Evolutionary conservation across 2,888 invertebrate genomes (phyloP), one percentile per base, ranked within the genome.

Genomic region (Hetaerina titia): DNA sequence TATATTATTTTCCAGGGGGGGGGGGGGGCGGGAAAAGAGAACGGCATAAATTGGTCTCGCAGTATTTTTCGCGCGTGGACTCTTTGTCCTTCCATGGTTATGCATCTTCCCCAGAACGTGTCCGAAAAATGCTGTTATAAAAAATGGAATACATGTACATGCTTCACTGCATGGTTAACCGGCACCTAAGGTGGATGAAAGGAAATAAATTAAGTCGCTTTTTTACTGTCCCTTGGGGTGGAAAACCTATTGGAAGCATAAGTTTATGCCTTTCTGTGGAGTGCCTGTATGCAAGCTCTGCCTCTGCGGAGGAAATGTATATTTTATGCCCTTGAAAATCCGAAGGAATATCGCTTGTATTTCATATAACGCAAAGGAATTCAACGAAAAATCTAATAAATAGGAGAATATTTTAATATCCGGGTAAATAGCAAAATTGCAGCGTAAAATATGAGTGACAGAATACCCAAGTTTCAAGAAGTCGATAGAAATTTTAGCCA

Each of bases 21-120:
- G 2, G 5, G 81, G 17, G 17, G 17, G 6, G 60, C 13, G 60
- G 60, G 31, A 13, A 81, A 81, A 25, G 81, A 45, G 11, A 81
- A 81, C 81, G 81, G 81, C 81, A 81, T 81, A 81, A 81, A 81
- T 81, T 81, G 81, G 81, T 81, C 81, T 31, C 81, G 81, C 81
- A 81, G 81, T 31, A 81, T 25, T 81, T 81, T 31, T 2, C 25
- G 31, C 5, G 31, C 81, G 81, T 31, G 31, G 81, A 81, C 81
- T 81, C 74, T 81, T 81, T 81, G 81, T 25, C 81, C 22, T 31
- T 81, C 31, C 31, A 81, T 31, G 81, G 81, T 15, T n/a, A 11
- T 31, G 81, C 22, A 9, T 81, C 81, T 22, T 81, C 9, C 13
- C 1, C 81, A 22, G 81, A 81, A 15, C 1, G 81, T 22, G 31